These are phyloP conservation scores for Helicoverpa armigera DNA, from an alignment of 1,140 invertebrate genomes.

Conservation along the genomic window DNA sequence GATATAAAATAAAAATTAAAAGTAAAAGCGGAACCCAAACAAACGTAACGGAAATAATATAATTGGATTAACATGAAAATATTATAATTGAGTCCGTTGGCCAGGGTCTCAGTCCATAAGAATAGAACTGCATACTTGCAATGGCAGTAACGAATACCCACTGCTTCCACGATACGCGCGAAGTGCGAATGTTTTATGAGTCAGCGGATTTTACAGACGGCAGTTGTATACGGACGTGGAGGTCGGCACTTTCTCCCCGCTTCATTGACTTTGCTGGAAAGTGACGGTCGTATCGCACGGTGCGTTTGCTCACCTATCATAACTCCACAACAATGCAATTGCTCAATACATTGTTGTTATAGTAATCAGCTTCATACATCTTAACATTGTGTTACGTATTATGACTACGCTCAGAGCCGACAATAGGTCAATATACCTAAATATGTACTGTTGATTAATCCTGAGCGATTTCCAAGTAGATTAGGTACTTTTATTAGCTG, in stretches of 20 bases:
- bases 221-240: constrained; percentile 74
- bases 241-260: constrained; percentile 83
- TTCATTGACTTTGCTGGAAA: constrained; percentile 84
- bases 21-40: too few relatives aligned
- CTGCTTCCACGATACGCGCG: not conserved
- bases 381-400: constrained; percentile 30
- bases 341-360: constrained; percentile 50
- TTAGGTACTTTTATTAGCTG: too few relatives aligned
- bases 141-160: not conserved
- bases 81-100: too few relatives aligned
- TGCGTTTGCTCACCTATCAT: constrained; percentile 51
- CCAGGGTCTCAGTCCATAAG: not conserved
- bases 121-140: not conserved
- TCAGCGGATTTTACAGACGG: constrained; percentile 77
- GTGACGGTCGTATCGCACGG: constrained; percentile 76
- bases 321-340: constrained; percentile 54
- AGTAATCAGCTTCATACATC: constrained; percentile 28
- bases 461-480: too few relatives aligned
- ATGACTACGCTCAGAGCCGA: too few relatives aligned
- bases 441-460: too few relatives aligned
- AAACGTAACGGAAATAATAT: too few relatives aligned
- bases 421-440: too few relatives aligned
- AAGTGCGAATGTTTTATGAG: constrained; percentile 63
- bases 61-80: too few relatives aligned
- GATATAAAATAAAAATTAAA: too few relatives aligned